Base-by-base conservation (phyloP, 2,113 vertebrate species). In the Rhegmatorhina hoffmannsi region DNA sequence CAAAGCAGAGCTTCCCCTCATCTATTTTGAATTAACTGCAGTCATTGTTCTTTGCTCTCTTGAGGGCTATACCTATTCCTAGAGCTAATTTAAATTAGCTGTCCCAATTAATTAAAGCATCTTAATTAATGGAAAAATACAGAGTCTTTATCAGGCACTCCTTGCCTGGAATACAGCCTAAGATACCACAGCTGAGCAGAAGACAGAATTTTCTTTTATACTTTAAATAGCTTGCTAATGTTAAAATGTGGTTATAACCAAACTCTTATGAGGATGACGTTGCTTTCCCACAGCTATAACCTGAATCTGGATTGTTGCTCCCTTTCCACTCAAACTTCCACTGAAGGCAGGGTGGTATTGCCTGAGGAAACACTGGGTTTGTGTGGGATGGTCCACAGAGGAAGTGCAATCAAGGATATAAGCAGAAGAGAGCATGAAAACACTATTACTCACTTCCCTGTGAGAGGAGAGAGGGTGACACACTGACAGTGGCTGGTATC, bases 81-180 rank as follows among this genome's bases (percentile, higher is more conserved):
- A 80, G 53, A 94, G 47, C 66, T 89, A 94, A 87, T 94, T 67
- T 82, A 80, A 94, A 85, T 78, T 81, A 83, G 43, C 81, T 89
- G 40, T 87, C 78, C 43, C 81, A 92, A 76, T 87, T 94, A 95
- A 94, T 89, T 93, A 96, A 88, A 88, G 59, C 60, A 89, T 85
- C 63, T 92, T 90, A 90, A 85, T 95, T 90, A 91, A 70, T 47
- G 74, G 89, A 76, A 91, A 87, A 82, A 73, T 84, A 72, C 72
- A 43, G 67, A 78, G 36, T 44, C 77, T 72, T 64, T 95, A 87
- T 79, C 56, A 88, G 52, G 64, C 24, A 31, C 31, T 87, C 29
- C 60, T 84, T 88, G 63, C 24, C 43, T 84, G 68, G 49, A 77
- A 92, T 28, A 56, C 67, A 87, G 55, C 66, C 36, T 56, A 52